Evolutionary conservation across 2,113 vertebrate species (phyloP), one percentile per base, ranked within the genome.

Genomic region (Phocoena sinus): DNA sequence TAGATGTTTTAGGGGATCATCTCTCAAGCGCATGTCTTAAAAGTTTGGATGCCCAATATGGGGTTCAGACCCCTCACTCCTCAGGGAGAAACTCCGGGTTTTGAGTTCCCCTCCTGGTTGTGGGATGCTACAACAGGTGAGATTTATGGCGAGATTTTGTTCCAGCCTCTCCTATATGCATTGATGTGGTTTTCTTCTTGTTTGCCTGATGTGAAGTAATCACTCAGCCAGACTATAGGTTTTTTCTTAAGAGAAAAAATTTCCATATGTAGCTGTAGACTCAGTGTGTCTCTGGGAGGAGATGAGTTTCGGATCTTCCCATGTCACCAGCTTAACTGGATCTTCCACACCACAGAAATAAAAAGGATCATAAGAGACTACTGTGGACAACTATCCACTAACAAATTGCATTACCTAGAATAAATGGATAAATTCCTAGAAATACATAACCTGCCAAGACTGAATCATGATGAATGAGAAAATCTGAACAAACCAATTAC

Each of bases 271-370:
- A 79, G 50, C 47, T n/a, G 33, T n/a, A 56, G 20, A 56, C 18
- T n/a, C 50, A 13, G 50, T 53, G 6, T 53, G 33, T n/a, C 18
- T 0, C 0, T 21, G 50, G 50, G 53, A 79, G 50, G 7, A n/a
- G 33, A 79, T 1, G 1, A 23, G 12, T 56, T 23, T n/a, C 6
- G 7, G 11, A 79, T 79, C 53, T 79, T 56, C 76, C 50, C 56
- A 25, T 50, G 12, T 79, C 21, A 3, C 33, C 33, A 12, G 11
- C 11, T 56, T 25, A 50, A 79, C 56, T 0, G 6, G 20, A 23
- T 79, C 50, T 53, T 56, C 76, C 50, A n/a, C 33, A 23, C 76
- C 76, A n/a, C 50, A 79, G 76, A 79, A 79, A 56, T 56, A 79
- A 8, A 79, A 56, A 56, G 76, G 47, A 14, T n/a, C 31, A 36